Base-by-base conservation (phyloP, 2,113 vertebrate genomes). In the Meleagris gallopavo region DNA sequence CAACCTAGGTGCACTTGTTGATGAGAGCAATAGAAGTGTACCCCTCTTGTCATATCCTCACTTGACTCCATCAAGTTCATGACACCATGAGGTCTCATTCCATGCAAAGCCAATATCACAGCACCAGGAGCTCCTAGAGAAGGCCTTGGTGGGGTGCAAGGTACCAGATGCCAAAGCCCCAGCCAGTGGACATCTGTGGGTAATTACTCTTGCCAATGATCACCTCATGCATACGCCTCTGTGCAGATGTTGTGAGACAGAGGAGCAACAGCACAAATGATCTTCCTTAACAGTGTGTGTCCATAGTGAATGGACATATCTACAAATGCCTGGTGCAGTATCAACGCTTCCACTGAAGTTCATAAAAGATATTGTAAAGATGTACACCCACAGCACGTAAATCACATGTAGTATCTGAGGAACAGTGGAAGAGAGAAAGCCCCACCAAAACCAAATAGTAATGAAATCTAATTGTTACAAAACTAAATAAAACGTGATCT, bases 101-200 rank as follows among this genome's bases (percentile, higher is more conserved):
- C 36, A 40, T 19, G 25, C 20, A 40, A 38, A 40, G 36, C 38
- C 36, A 64, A 27, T 1, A 1, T 15, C 1, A 1, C 62, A 36
- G 25, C 50, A 43, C 4, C 6, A 25, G 13, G 13, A 7, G 30
- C 8, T 54, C 8, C n/a, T 69, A 38, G 12, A 2, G 27, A 43
- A 71, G 40, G 30, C 6, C 8, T 21, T 20, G 3, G 4, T 0
- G 0, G n/a, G 6, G 18, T 2, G 1, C 40, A 38, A n/a, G 20
- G 13, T 0, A 0, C 7, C 0, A 0, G 10, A 46, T 1, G 3
- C 7, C 4, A n/a, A 7, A 15, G 11, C 6, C 4, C 25, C 0
- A 0, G n/a, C 5, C 0, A 0, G 24, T 45, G 46, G 34, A 14
- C 16, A 45, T 4, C 13, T 36, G 32, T 0, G 2, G 29, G 6